Conservation (phyloP, 1,140 invertebrate species). For the Lucilia cuprina region DNA sequence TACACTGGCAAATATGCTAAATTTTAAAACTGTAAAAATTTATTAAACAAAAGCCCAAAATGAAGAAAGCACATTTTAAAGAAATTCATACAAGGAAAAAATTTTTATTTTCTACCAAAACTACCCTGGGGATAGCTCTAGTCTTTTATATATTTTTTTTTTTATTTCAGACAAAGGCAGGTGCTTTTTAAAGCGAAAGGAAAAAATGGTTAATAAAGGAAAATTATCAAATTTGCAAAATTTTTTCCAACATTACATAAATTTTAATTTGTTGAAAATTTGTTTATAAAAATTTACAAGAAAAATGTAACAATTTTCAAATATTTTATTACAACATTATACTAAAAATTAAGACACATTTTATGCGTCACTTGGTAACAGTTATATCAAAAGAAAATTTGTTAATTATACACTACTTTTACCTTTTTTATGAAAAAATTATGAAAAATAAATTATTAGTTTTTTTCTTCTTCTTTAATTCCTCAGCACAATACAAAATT, state of each 20-base stretch:
- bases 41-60: not conserved
- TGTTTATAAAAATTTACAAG: not conserved
- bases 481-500: not conserved
- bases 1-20: not conserved
- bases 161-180: conserved; percentile 4
- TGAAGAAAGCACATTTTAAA: too few relatives aligned
- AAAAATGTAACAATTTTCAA: too few relatives aligned
- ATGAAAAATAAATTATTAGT: not conserved
- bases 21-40: not conserved
- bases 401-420: not conserved
- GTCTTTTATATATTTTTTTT: not conserved
- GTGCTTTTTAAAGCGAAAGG: not conserved
- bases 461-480: not conserved
- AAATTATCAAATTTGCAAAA: not conserved
- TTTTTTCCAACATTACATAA: conserved; percentile 26
- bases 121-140: not conserved
- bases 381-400: not conserved
- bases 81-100: too few relatives aligned
- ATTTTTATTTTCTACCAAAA: too few relatives aligned
- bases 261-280: not conserved
- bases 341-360: not conserved
- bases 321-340: not conserved
- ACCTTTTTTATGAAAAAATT: not conserved
- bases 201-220: not conserved
- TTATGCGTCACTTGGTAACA: conserved; percentile 25